phyloP scores from a whole-genome alignment of 1,140 invertebrate species.

The Andrena cerasifolii region DNA sequence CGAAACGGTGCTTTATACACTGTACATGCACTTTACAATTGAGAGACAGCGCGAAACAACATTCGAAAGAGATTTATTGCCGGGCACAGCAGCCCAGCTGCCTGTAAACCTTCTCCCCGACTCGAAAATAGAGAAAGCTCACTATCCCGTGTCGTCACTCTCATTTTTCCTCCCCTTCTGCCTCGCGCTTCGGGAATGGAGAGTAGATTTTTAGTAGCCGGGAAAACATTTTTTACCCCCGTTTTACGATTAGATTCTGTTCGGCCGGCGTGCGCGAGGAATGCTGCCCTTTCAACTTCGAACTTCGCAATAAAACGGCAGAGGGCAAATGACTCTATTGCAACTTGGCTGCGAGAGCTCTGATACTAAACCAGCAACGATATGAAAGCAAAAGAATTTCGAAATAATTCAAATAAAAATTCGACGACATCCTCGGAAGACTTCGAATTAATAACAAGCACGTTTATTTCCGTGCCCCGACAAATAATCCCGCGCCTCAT shows the following conservation, averaged over 20 bases:
- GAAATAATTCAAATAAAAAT: too few relatives aligned
- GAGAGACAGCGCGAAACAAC: constrained; percentile 9
- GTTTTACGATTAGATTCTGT: not conserved
- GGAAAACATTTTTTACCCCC: not conserved
- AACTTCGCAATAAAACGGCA: not conserved
- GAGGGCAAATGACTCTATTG: not conserved
- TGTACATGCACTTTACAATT: not conserved
- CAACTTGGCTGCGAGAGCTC: too few relatives aligned
- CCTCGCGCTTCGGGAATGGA: not conserved
- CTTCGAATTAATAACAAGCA: too few relatives aligned
- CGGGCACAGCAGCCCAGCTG: not conserved
- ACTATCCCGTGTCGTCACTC: not conserved
- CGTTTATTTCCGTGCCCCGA: too few relatives aligned
- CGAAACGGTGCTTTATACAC: too few relatives aligned
- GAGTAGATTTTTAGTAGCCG: not conserved
- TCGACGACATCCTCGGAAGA: too few relatives aligned
- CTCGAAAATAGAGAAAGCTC: constrained; percentile 23
- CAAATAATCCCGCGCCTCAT: too few relatives aligned
- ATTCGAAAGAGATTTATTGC: constrained; percentile 27
- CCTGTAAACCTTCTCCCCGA: constrained; percentile 15
- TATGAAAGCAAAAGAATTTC: too few relatives aligned
- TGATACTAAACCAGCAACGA: too few relatives aligned
- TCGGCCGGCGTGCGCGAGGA: not conserved
- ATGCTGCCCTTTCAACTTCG: not conserved
- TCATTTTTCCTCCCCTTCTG: not conserved